Evolutionary conservation across 1,140 invertebrate genomes (phyloP).

Genomic region (Papilio polytes): DNA sequence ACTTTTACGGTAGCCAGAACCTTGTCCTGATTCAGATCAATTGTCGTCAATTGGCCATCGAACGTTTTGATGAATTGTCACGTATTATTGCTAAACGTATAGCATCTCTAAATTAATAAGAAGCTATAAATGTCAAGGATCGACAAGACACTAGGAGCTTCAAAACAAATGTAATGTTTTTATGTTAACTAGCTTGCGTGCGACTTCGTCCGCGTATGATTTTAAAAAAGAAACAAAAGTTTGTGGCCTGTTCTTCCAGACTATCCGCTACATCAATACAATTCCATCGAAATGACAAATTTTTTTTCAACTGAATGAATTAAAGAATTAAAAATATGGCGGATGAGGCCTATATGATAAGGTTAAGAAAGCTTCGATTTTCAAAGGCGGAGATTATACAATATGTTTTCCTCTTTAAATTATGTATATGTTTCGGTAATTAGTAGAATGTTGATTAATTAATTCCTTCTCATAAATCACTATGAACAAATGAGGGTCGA

Average conservation of each 20-base stretch:
- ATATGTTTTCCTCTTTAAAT: constrained; percentile 81
- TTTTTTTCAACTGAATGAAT: no score
- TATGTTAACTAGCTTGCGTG: no score
- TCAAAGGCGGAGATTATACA: constrained; percentile 81
- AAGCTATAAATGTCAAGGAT: neutral
- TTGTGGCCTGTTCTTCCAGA: no score
- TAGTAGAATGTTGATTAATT: neutral
- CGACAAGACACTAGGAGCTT: neutral
- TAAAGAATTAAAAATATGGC: no score
- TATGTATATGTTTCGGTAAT: neutral
- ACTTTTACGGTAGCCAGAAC: constrained; percentile 12
- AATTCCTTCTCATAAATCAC: neutral
- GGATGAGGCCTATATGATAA: no score
- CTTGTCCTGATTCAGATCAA: neutral
- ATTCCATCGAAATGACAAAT: no score
- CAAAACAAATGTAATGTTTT: neutral
- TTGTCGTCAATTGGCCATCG: constrained; percentile 2
- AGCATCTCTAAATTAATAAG: constrained; percentile 14
- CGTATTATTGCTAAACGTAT: neutral
- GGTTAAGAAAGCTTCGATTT: no score
- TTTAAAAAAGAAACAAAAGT: no score
- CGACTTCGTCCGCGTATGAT: no score
- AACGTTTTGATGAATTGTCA: neutral
- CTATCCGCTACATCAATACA: no score
- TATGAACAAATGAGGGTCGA: neutral